Evolutionary conservation across 2,797 vertebrate genomes (phyloP).

Genomic region (Acrocephalus scirpaceus): DNA sequence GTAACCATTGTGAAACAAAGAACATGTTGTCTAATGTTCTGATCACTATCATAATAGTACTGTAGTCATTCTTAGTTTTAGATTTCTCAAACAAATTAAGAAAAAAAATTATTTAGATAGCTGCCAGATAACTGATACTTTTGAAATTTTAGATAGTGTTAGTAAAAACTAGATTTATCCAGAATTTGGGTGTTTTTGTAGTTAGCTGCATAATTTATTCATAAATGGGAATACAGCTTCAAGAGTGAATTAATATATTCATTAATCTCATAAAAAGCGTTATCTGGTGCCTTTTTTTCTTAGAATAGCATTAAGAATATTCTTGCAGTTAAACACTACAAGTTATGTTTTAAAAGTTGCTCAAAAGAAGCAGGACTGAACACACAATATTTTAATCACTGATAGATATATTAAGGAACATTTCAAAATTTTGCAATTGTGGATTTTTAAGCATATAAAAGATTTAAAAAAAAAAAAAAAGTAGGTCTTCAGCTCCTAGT

Average conservation of each 20-base stretch:
- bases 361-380: background rate
- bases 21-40: background rate
- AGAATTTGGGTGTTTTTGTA: slow-evolving; percentile 24
- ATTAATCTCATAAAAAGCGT: slow-evolving; percentile 12
- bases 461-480: background rate
- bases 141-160: background rate
- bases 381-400: background rate
- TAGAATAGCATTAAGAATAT: background rate
- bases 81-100: background rate
- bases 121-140: background rate
- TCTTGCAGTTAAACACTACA: background rate
- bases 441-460: background rate
- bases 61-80: background rate
- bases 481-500: background rate
- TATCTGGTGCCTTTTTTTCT: background rate
- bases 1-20: background rate
- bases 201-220: slow-evolving; percentile 39
- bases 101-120: background rate
- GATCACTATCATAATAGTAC: background rate
- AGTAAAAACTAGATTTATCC: slow-evolving; percentile 11
- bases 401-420: background rate
- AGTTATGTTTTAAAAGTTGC: background rate
- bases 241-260: slow-evolving; percentile 18
- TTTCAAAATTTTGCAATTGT: background rate
- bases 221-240: slow-evolving; percentile 26